Percentiles rank a stretch among this genome's conserved stretches.
phyloP scores from a whole-genome alignment of 2,888 invertebrate genomes.

The Eupithecia dodoneata region DNA sequence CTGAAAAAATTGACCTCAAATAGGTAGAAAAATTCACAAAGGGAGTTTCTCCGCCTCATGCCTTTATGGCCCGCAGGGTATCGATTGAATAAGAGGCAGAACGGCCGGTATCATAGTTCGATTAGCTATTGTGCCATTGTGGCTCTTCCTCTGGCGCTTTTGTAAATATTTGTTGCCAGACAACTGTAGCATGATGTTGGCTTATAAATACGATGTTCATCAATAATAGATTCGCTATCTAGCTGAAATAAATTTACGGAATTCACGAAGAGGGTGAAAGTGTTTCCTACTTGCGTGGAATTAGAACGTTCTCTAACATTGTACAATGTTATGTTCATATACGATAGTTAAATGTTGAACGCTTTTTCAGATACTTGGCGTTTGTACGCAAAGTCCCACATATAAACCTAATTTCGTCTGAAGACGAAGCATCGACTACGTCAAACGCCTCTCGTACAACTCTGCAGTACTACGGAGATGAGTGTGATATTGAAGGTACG shows the following conservation, averaged over 20 bases:
- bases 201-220: constrained; percentile 1
- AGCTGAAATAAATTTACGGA: neutral
- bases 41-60: constrained; percentile 1
- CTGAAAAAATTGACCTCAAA: constrained; percentile 11
- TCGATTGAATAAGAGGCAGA: constrained; percentile 42
- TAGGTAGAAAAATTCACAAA: constrained; percentile 11
- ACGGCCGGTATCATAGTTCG: constrained; percentile 41
- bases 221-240: neutral
- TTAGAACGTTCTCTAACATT: neutral
- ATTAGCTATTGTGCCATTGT: constrained; percentile 46
- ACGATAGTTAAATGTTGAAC: neutral
- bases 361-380: neutral
- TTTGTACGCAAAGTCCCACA: neutral
- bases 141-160: constrained; percentile 3
- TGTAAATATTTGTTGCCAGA: constrained; percentile 8
- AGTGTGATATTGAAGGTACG: constrained; percentile 32
- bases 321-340: no score
- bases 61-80: constrained; percentile 25
- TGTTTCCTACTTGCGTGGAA: neutral
- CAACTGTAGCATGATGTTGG: neutral
- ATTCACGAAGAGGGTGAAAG: constrained; percentile 2
- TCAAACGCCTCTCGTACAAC: constrained; percentile 12
- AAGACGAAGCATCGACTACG: neutral
- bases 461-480: constrained; percentile 18
- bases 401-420: neutral